Evolutionary conservation across 92 coral and sea anemone species (phyloP), one percentile per base, ranked within the genome.

Genomic region (Porites evermanni): DNA sequence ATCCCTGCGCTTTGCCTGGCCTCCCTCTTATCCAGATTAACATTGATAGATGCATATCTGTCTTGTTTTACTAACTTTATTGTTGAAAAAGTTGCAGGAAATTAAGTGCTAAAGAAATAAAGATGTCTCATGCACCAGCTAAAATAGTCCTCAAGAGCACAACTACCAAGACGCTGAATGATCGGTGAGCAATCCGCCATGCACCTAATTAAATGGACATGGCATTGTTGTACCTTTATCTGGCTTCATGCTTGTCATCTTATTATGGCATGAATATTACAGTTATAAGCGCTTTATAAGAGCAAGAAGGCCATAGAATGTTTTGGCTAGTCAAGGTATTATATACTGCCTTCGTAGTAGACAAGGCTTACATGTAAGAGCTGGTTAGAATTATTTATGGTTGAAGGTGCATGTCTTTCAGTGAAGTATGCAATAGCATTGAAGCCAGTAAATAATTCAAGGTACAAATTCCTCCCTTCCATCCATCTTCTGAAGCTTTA

Each of bases 91-190:
- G 87, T 83, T 83, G 79, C 87, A 83, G 87, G 67, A 24, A 47
- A 21, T 26, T 52, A 38, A 70, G 32, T 21, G 4, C 18, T 20
- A 18, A 47, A 60, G 29, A 12, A 51, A 8, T 76, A 89, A 94
- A 63, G 87, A 91, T 89, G 86, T 68, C 92, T 13, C 88, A 93
- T 8, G 47, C 91, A 18, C 98, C 97, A 70, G 98, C 95, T 72
- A 97, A 97, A 89, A 97, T 97, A 10, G 94, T 97, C 72, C 93
- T 97, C 54, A 97, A 97, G 91, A 90, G 99, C 69, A 92, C 99
- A 20, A 97, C 99, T 1, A 81, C 94, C 86, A 96, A 97, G 94
- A 93, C 98, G n/a, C 89, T 97, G 53, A 97, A 96, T 92, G 99
- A 97, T 88, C 98, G 99, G 99, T 97, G 96, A 95, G 99, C 81